Evolutionary conservation across 2,888 invertebrate species (phyloP), one percentile per base, ranked within the genome.

Genomic region (Criorhina ranunculi): DNA sequence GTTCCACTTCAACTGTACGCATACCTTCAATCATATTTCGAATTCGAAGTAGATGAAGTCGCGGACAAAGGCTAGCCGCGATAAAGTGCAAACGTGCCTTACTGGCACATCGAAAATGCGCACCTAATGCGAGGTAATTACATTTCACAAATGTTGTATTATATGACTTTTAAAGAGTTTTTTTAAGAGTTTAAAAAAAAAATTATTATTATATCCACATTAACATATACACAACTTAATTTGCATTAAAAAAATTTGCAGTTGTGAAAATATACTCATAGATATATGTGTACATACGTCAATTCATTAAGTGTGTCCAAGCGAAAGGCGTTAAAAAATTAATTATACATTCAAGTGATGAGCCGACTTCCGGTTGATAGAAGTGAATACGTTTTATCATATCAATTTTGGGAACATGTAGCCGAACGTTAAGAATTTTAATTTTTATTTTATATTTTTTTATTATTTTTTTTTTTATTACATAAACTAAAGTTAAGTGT

Each of bases 291-390:
- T 11, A 44, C 17, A 44, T 15, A 8, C 35, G 35, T 35, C 55
- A 35, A 35, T 11, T 17, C 1, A 11, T 35, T 19, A 35, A 35
- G 15, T 37, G 24, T 33, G 9, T 17, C 35, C 24, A 15, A 15
- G 9, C 1, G 15, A 35, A 64, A 64, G 64, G 64, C 49, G 64
- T 64, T 44, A 53, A 29, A 66, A 40, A 15, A 40, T 66, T 9
- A 53, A 66, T 55, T 55, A 69, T 33, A 57, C 31, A 69, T 62
- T 62, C 46, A 17, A 46, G 31, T 44, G 44, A 35, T 44, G 46
- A 46, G 46, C 62, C 31, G 17, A 33, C 33, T 57, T 44, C 55
- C 44, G 42, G 55, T 33, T 19, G 19, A n/a, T n/a, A 33, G n/a
- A 12, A 44, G 55, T 33, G 44, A 37, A 46, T 33, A 62, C 55